phyloP scores from a whole-genome alignment of 2,797 vertebrate genomes.

The Vultur gryphus region DNA sequence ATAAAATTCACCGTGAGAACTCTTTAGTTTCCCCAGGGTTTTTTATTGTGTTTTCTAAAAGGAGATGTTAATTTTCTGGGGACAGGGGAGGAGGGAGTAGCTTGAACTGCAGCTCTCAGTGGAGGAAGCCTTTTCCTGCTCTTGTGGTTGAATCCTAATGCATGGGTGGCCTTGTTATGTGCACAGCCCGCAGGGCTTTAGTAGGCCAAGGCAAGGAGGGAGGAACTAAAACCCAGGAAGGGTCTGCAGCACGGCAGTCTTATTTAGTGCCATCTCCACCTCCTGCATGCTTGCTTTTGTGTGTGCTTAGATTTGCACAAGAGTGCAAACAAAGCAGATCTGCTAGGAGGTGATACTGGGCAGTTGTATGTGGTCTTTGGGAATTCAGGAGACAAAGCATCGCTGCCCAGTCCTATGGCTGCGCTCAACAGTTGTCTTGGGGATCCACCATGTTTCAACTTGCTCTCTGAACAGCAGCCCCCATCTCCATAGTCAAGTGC shows the following conservation, averaged over 20 bases:
- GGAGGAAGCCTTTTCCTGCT: neutral
- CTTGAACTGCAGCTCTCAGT: neutral
- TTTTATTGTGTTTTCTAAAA: neutral
- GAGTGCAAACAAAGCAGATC: neutral
- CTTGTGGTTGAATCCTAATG: neutral
- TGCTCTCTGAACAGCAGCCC: fast-evolving
- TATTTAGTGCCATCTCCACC: too few relatives aligned
- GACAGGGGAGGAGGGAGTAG: neutral
- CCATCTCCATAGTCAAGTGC: fast-evolving
- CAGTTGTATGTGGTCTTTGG: fast-evolving
- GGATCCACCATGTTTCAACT: neutral
- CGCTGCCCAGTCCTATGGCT: neutral
- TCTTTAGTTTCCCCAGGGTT: slow-evolving; percentile 27
- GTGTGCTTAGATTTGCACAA: fast-evolving
- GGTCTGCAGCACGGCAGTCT: neutral
- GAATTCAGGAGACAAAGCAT: neutral
- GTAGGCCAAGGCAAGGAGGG: neutral
- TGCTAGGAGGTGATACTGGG: neutral
- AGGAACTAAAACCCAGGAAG: neutral
- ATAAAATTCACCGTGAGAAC: slow-evolving; percentile 66
- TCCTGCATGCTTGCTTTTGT: neutral
- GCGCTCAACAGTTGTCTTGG: neutral
- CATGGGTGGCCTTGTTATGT: neutral
- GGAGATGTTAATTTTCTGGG: neutral
- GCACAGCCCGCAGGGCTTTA: neutral